Percentiles rank a stretch among this genome's conserved stretches.
Evolutionary conservation across 2,888 invertebrate genomes (phyloP).

Genomic region (Kuschelorhynchus macadamiae): DNA sequence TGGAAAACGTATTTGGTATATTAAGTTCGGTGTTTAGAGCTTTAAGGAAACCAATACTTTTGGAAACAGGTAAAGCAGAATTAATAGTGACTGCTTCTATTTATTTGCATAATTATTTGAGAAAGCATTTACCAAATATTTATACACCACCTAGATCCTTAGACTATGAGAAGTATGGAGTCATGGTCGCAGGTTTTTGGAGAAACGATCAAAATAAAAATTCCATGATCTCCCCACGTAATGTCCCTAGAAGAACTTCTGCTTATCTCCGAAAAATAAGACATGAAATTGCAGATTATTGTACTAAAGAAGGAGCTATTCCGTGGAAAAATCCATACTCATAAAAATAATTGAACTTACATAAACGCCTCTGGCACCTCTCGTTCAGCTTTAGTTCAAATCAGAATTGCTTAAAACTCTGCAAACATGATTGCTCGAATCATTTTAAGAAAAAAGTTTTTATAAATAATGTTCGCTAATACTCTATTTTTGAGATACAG

Average conservation of each 20-base stretch:
- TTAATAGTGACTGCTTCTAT: constrained; percentile 26
- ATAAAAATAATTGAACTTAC: too few relatives aligned
- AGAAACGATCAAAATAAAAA: constrained; percentile 19
- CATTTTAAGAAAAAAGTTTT: too few relatives aligned
- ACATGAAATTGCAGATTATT: constrained; percentile 8
- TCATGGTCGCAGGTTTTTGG: constrained; percentile 30
- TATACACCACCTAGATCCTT: constrained; percentile 30
- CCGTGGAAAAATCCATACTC: constrained; percentile 7
- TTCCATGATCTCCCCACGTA: constrained; percentile 23
- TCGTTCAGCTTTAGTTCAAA: too few relatives aligned
- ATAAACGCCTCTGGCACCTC: too few relatives aligned
- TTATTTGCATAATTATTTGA: constrained; percentile 35
- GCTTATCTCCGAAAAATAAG: neutral
- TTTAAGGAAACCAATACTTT: constrained; percentile 41
- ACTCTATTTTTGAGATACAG: too few relatives aligned
- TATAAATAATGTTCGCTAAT: too few relatives aligned
- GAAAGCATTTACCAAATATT: constrained; percentile 13
- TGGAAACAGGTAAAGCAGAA: constrained; percentile 37
- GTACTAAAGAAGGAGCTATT: neutral
- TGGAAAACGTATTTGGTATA: constrained; percentile 51
- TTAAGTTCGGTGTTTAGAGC: constrained; percentile 45
- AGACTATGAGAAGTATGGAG: constrained; percentile 35
- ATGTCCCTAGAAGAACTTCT: constrained; percentile 30
- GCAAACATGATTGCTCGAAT: too few relatives aligned
- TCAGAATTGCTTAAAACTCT: too few relatives aligned